Evolutionary conservation across 2,888 invertebrate species (phyloP), one percentile per base, ranked within the genome.

Genomic region (Acanthosepion lycidas): DNA sequence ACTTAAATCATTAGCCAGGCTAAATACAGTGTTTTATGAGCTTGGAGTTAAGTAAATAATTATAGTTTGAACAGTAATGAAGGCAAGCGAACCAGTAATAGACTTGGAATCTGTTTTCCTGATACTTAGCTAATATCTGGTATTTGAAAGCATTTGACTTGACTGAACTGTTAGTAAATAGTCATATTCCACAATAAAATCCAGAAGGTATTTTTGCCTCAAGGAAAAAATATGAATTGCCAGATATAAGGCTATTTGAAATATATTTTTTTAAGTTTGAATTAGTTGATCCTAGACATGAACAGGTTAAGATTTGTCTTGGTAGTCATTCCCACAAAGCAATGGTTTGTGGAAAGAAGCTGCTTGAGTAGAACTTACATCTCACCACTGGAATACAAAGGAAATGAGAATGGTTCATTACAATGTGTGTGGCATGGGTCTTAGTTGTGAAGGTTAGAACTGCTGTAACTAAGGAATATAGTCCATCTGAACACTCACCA

Each of bases 51-150:
- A 78, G 28, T 78, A n/a, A 78, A n/a, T 78, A 78, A 78, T 78
- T 78, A 78, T n/a, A 78, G 78, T n/a, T n/a, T 78, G 78, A 78
- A 78, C n/a, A n/a, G 78, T 78, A 78, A 78, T 78, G 78, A 78
- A 78, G 78, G 78, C 78, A 78, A 78, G 78, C n/a, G 78, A n/a
- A n/a, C 78, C 18, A n/a, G 78, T 78, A 78, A 78, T 78, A n/a
- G 78, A n/a, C 78, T 78, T 78, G 78, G 78, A 78, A 78, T n/a
- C 78, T 78, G n/a, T 78, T 78, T 78, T 78, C 78, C 78, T n/a
- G n/a, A 78, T 12, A 12, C 78, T 78, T 78, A n/a, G 78, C n/a
- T n/a, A 1, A n/a, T 78, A n/a, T n/a, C 28, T 78, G 78, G n/a
- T 78, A 78, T 78, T 78, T 78, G 78, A 78, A 78, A 78, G n/a